Percentiles rank a stretch among this genome's conserved stretches.
These are phyloP conservation scores for Cotesia typhae DNA, from an alignment of 1,140 invertebrate genomes.

Conservation along the genomic window DNA sequence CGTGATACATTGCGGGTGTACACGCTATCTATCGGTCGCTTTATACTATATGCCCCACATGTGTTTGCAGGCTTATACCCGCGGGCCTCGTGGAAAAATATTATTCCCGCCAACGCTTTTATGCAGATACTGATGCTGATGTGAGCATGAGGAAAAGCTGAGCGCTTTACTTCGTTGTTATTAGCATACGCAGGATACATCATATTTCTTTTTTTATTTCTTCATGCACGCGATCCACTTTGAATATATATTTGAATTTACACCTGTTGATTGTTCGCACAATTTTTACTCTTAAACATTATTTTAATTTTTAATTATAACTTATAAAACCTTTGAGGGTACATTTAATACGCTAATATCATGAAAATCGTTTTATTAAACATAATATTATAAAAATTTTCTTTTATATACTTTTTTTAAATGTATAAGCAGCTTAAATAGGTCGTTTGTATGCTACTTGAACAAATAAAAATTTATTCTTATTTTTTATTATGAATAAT, in stretches of 20 bases:
- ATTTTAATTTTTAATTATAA: slow-evolving; percentile 14
- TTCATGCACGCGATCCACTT: slow-evolving; percentile 29
- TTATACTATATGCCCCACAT: slow-evolving; percentile 51
- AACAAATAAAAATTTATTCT: no score
- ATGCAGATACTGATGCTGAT: background rate
- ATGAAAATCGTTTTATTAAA: no score
- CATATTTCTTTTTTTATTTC: slow-evolving; percentile 11
- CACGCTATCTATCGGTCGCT: slow-evolving; percentile 53
- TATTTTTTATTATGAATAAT: no score
- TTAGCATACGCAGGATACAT: slow-evolving; percentile 33
- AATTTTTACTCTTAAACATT: slow-evolving; percentile 21
- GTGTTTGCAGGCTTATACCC: slow-evolving; percentile 31
- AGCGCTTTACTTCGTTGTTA: background rate
- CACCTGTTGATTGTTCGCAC: slow-evolving; percentile 31
- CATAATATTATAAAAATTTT: no score
- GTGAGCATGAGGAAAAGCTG: slow-evolving; percentile 24
- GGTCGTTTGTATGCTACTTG: no score
- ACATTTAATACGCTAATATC: background rate
- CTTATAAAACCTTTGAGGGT: slow-evolving; percentile 6
- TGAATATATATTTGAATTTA: slow-evolving; percentile 26
- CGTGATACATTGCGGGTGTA: slow-evolving; percentile 62
- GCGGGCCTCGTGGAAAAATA: slow-evolving; percentile 11
- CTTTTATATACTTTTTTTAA: no score
- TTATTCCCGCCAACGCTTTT: background rate
- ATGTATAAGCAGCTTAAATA: no score